Evolutionary conservation across 2,797 vertebrate genomes (phyloP), one percentile per base, ranked within the genome.

Genomic region (Naso thynnoides): DNA sequence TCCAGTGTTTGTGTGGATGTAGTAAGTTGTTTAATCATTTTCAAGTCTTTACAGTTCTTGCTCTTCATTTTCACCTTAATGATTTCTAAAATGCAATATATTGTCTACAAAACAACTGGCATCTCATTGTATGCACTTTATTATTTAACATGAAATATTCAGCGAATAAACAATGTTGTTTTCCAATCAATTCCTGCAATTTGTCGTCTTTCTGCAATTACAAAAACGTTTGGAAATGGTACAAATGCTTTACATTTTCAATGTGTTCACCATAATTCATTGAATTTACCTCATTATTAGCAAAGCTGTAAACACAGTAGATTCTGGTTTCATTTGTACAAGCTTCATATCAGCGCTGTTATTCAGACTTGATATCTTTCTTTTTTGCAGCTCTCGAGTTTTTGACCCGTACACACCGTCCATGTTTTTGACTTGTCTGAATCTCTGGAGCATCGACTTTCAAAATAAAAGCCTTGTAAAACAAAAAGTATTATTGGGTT

Each of bases 401-500:
- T n/a, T n/a, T n/a, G n/a, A n/a, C n/a, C n/a, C n/a, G n/a, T n/a
- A n/a, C n/a, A n/a, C n/a, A n/a, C n/a, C n/a, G n/a, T n/a, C n/a
- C n/a, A n/a, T n/a, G n/a, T n/a, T n/a, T n/a, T n/a, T n/a, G 13
- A 39, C 21, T 6, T 31, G 1, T 5, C 54, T 18, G 2, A 23
- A 56, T 41, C 27, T 8, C 15, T 13, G n/a, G 1, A 36, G 19
- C 1, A 15, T 7, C 0, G 11, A 8, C 13, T 58, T 70, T 83
- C 76, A 78, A 78, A 82, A 73, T 75, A 76, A 79, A 82, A 79
- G 44, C 33, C 6, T 2, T 0, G 11, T 0, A 2, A 36, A n/a
- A 9, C 3, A 45, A 61, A 47, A 18, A 16, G 5, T 26, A 39
- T 18, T 13, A 1, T 29, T 2, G 0, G 5, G 1, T 14, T 90